phyloP scores from a whole-genome alignment of 2,888 invertebrate genomes.

The Patella caerulea region DNA sequence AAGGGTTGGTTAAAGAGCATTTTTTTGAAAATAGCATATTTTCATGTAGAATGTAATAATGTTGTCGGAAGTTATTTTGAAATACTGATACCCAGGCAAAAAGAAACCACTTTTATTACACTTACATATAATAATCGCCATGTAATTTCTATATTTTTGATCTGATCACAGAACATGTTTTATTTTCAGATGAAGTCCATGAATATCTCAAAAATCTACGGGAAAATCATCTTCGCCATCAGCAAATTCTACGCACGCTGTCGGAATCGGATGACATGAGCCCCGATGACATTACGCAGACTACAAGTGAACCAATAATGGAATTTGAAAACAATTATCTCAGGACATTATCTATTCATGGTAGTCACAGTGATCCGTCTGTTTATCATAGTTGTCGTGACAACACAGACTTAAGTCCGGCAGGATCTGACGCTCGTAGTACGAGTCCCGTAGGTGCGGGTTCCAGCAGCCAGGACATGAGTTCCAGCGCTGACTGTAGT shows the following conservation, averaged over 20 bases:
- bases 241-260: not conserved
- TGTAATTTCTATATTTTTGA: no score
- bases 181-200: slow-evolving; percentile 25
- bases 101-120: no score
- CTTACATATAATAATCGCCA: no score
- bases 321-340: slow-evolving; percentile 23
- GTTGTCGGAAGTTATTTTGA: no score
- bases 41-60: no score
- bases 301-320: slow-evolving; percentile 23
- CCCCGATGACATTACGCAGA: slow-evolving; percentile 24
- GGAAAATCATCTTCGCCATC: slow-evolving; percentile 21
- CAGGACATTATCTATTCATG: slow-evolving; percentile 19
- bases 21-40: no score
- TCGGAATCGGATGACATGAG: not conserved
- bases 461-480: slow-evolving; percentile 52
- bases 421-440: slow-evolving; percentile 39
- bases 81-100: no score
- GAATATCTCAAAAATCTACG: slow-evolving; percentile 32
- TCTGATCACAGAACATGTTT: not conserved
- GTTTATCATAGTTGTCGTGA: slow-evolving; percentile 50
- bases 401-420: slow-evolving; percentile 27
- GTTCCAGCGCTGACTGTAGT: slow-evolving; percentile 58
- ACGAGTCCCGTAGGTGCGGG: slow-evolving; percentile 44
- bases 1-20: no score
- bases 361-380: slow-evolving; percentile 57